Evolutionary conservation across 2,797 vertebrate species (phyloP).

Genomic region (Cottoperca gobio): DNA sequence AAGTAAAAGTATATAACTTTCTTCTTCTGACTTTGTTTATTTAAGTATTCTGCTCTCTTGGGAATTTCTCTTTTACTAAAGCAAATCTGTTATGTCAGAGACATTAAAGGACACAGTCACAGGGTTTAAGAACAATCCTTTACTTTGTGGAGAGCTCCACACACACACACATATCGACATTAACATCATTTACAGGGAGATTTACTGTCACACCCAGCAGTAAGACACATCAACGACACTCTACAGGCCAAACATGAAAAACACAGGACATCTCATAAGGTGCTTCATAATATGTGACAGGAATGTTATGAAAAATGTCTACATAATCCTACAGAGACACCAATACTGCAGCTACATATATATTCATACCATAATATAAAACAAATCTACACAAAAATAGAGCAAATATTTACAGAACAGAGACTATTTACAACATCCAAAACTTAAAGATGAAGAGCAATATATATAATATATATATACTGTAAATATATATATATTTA

Average conservation of each 20-base stretch:
- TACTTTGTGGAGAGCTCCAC: constrained; percentile 68
- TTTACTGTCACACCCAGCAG: constrained; percentile 73
- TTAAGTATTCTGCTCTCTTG: not conserved
- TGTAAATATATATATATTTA: constrained; percentile 64
- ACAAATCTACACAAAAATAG: constrained; percentile 90
- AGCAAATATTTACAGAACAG: constrained; percentile 85
- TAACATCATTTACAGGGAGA: constrained; percentile 57
- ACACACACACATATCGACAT: constrained; percentile 37
- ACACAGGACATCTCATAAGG: constrained; percentile 76
- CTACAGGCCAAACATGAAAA: constrained; percentile 55
- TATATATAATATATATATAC: constrained; percentile 45
- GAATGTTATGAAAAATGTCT: constrained; percentile 79
- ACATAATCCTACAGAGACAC: constrained; percentile 67
- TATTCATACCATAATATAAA: constrained; percentile 82
- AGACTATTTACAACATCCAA: constrained; percentile 82
- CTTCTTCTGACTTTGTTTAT: not conserved
- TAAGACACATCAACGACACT: constrained; percentile 53
- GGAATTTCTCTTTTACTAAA: not conserved
- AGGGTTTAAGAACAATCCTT: constrained; percentile 70
- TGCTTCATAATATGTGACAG: constrained; percentile 77
- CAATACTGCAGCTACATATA: constrained; percentile 65
- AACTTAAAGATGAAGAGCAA: constrained; percentile 52
- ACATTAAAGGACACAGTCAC: constrained; percentile 30
- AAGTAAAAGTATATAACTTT: not conserved
- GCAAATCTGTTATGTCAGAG: not conserved